Evolutionary conservation across 1,140 invertebrate species (phyloP).

Genomic region (Nixonia krombeini): DNA sequence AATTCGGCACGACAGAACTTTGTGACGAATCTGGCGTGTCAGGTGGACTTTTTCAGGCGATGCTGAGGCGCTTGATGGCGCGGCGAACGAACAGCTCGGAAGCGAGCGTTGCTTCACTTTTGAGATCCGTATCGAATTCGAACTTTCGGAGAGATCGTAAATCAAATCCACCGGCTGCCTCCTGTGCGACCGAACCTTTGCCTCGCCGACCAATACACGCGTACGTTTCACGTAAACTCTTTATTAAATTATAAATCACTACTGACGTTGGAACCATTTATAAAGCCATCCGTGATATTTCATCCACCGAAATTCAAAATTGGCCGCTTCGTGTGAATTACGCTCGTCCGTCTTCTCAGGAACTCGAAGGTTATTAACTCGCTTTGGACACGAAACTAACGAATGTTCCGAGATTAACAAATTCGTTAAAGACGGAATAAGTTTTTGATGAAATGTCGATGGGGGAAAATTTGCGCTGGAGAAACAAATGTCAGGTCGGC

Average conservation of each 20-base stretch:
- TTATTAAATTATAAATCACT: constrained; percentile 59
- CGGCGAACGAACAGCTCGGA: constrained; percentile 4
- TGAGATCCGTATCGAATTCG: constrained; percentile 47
- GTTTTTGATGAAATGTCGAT: no score
- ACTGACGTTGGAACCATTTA: background rate
- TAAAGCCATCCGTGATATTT: background rate
- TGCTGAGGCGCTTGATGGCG: constrained; percentile 1
- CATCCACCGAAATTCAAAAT: background rate
- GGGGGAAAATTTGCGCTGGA: no score
- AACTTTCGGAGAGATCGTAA: constrained; percentile 55
- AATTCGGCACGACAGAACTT: constrained; percentile 1
- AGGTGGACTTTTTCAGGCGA: constrained; percentile 14
- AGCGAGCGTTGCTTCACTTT: constrained; percentile 20
- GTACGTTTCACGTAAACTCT: constrained; percentile 53
- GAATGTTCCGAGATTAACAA: no score
- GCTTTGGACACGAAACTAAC: no score
- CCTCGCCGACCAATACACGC: constrained; percentile 6
- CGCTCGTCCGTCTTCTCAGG: no score
- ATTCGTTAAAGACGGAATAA: no score
- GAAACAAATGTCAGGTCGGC: no score
- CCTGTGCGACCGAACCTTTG: constrained; percentile 1
- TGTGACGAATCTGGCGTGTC: constrained; percentile 10
- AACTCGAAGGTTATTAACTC: no score
- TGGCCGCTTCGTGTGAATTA: background rate
- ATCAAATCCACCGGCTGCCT: constrained; percentile 42